Percentiles rank a stretch among this genome's conserved stretches.
Conservation (phyloP, 2,888 invertebrate species). For the Chymomyza amoena region DNA sequence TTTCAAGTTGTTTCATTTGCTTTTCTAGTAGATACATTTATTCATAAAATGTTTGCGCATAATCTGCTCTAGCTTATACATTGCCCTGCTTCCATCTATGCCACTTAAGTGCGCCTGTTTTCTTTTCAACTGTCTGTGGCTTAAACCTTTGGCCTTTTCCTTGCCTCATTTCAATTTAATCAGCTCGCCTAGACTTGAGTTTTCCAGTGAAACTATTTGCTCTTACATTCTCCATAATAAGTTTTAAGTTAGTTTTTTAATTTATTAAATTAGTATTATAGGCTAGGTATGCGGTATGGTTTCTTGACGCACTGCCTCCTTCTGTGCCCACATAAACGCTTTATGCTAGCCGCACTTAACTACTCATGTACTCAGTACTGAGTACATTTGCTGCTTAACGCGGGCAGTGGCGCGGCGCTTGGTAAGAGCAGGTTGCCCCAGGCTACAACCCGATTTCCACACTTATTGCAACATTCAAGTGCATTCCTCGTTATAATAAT, state of each 20-base stretch:
- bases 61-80: background rate
- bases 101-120: background rate
- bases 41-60: background rate
- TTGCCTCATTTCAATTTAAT: background rate
- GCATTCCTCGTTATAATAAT: conserved; percentile 61
- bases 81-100: background rate
- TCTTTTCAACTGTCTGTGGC: background rate
- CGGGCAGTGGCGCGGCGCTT: too few relatives aligned
- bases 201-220: background rate
- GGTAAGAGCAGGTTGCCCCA: background rate
- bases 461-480: conserved; percentile 54
- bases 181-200: background rate
- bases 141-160: background rate
- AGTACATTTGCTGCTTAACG: background rate
- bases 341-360: background rate
- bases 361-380: background rate
- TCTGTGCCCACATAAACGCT: background rate
- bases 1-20: background rate
- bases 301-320: background rate
- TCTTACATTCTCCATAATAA: background rate
- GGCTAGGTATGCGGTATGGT: conserved; percentile 26
- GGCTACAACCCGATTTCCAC: background rate
- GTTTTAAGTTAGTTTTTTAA: conserved; percentile 48
- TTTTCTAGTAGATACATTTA: background rate
- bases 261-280: conserved; percentile 65